Conservation (phyloP, 2,888 invertebrate genomes). For the Pristionchus entomophagus region DNA sequence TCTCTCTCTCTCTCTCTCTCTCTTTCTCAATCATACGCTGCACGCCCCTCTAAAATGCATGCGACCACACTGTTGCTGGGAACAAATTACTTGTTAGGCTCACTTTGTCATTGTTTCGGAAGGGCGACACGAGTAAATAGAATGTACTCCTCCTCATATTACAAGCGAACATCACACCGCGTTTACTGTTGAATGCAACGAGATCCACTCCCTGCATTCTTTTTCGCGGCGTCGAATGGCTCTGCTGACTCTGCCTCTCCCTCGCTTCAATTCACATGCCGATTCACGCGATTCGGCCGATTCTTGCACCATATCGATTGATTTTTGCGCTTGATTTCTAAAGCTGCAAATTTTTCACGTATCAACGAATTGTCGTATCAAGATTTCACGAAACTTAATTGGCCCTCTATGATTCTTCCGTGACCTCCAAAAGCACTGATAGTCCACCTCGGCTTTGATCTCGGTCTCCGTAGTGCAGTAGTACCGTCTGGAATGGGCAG, state of each 20-base stretch:
- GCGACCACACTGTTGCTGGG: background rate
- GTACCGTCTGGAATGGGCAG: no score
- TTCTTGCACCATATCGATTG: background rate
- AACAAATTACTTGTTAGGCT: background rate
- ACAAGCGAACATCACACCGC: slow-evolving; percentile 23
- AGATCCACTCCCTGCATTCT: background rate
- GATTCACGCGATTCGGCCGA: background rate
- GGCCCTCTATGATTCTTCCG: no score
- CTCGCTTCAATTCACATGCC: background rate
- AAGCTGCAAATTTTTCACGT: no score
- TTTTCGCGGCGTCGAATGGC: background rate
- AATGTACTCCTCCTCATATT: background rate
- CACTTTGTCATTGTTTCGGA: background rate
- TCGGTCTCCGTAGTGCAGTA: no score
- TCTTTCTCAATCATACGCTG: background rate
- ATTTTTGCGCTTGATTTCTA: no score
- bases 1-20: background rate
- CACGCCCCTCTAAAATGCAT: background rate
- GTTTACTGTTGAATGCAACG: slow-evolving; percentile 27
- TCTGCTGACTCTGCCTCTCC: no score
- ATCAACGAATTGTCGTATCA: no score
- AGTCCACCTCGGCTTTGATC: no score
- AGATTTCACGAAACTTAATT: no score
- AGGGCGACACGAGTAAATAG: background rate
- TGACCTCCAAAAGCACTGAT: no score